Percentiles rank a stretch among this genome's conserved stretches.
Evolutionary conservation across 2,888 invertebrate species (phyloP).

Genomic region (Spilosoma lubricipeda): DNA sequence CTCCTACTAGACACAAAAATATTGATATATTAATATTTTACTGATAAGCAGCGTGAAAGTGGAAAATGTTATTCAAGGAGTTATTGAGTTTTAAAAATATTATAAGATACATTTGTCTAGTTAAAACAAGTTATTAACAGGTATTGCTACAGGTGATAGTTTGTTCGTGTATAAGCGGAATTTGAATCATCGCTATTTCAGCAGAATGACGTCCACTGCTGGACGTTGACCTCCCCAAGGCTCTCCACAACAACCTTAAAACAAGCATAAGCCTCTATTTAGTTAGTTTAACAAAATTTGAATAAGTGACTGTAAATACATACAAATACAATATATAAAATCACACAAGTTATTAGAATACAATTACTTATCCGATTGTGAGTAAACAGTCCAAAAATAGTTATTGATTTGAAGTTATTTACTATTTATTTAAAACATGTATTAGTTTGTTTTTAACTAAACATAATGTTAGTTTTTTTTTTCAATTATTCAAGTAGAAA

Average conservation of each 20-base stretch:
- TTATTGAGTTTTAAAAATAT: background rate
- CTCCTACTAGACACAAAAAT: too few species aligned
- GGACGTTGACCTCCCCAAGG: too few species aligned
- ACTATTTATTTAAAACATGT: background rate
- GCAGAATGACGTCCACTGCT: too few species aligned
- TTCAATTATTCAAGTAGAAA: too few species aligned
- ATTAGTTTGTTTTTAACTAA: background rate
- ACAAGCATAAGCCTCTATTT: too few species aligned
- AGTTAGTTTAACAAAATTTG: background rate
- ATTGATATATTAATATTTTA: background rate
- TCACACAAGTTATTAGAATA: background rate
- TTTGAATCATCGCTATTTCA: too few species aligned
- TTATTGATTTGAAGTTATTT: background rate
- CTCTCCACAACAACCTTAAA: too few species aligned
- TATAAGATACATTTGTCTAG: background rate
- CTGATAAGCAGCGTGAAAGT: background rate
- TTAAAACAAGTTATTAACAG: background rate
- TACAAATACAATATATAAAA: background rate
- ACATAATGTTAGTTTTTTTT: too few species aligned
- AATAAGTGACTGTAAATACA: background rate
- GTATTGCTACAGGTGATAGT: too few species aligned
- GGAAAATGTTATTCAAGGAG: background rate
- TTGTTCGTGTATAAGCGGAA: background rate
- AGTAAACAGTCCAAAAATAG: too few species aligned
- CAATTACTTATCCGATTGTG: background rate